phyloP scores from a whole-genome alignment of 2,797 vertebrate genomes.

The Eospalax fontanierii region DNA sequence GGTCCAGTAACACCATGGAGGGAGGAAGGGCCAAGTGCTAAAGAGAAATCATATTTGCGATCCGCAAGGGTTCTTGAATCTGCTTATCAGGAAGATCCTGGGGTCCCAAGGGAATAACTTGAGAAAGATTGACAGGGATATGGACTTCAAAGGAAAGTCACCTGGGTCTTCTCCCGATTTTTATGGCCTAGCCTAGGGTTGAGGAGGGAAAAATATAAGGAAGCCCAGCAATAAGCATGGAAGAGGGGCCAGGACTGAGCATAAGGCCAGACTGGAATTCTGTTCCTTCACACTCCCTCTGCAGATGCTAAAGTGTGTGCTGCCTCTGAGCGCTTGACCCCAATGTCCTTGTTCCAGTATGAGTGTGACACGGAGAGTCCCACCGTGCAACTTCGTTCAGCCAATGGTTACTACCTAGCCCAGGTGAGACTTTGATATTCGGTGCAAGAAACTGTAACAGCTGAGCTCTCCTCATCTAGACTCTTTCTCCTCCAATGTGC shows the following conservation, averaged over 20 bases:
- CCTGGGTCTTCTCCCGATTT: constrained; percentile 22
- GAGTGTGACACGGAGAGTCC: constrained; percentile 65
- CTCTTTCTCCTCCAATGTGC: not conserved
- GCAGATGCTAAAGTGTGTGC: constrained; percentile 81
- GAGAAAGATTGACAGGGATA: not conserved
- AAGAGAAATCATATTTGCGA: not conserved
- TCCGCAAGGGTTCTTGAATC: not conserved
- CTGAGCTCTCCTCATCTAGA: not conserved
- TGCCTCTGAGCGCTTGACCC: constrained; percentile 73
- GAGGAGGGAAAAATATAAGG: not conserved
- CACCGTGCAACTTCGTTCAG: constrained; percentile 79
- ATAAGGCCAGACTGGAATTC: not conserved
- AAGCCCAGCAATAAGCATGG: not conserved
- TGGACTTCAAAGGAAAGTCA: not conserved
- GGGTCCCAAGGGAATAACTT: not conserved
- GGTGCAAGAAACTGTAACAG: not conserved
- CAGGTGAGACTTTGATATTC: constrained; percentile 80
- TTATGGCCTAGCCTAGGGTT: not conserved
- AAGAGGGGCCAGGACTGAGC: not conserved
- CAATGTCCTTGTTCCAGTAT: constrained; percentile 84
- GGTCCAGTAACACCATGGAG: not conserved
- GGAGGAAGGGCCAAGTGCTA: not conserved
- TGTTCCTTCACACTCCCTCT: not conserved
- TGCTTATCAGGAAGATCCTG: not conserved
- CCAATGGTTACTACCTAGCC: constrained; percentile 82